Evolutionary conservation across 2,113 vertebrate genomes (phyloP).

Genomic region (Tupaia chinensis): DNA sequence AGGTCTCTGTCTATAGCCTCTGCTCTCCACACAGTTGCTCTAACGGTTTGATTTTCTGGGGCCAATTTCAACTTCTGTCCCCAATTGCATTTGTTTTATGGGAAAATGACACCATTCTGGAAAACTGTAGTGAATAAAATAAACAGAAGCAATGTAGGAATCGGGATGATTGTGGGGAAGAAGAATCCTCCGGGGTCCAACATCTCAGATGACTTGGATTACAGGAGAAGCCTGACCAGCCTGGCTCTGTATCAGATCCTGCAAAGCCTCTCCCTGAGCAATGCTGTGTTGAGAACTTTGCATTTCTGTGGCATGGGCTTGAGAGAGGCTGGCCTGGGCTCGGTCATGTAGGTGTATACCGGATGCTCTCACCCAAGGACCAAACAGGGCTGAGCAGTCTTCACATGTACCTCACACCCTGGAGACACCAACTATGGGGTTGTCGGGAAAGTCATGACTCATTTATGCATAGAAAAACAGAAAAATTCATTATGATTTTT

Average conservation of each 20-base stretch:
- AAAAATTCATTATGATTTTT: no score
- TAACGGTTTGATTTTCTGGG: fast-evolving
- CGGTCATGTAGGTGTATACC: background rate
- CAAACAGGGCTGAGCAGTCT: background rate
- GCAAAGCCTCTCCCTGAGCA: background rate
- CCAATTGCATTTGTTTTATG: background rate
- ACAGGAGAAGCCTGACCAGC: background rate
- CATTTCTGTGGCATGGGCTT: background rate
- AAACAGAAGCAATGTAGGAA: background rate
- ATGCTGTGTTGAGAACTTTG: fast-evolving
- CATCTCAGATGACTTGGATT: background rate
- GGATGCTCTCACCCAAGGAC: background rate
- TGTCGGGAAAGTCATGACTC: no score
- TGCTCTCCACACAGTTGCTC: background rate
- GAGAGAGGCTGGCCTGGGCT: background rate
- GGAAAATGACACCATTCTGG: background rate
- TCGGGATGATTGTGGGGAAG: background rate
- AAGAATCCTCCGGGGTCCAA: background rate
- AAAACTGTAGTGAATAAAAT: background rate
- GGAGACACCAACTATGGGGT: background rate
- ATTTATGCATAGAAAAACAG: no score
- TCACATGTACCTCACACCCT: background rate
- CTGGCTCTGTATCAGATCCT: background rate
- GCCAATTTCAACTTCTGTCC: no score
- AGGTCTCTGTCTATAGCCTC: background rate